phyloP scores from a whole-genome alignment of 2,113 vertebrate genomes.

The Myodes glareolus region DNA sequence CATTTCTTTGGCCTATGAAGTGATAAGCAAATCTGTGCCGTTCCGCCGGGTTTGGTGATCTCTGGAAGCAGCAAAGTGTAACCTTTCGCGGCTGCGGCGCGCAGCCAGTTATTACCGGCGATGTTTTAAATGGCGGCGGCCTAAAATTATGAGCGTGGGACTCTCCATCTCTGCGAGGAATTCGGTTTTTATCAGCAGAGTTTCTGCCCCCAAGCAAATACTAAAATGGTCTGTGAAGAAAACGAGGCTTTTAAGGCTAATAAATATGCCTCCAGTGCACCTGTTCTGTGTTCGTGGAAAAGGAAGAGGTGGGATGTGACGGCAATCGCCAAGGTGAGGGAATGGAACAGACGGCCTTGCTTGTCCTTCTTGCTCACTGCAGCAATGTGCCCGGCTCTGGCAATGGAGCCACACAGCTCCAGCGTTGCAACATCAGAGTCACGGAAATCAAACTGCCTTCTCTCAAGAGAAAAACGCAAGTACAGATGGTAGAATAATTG shows the following conservation, averaged over 20 bases:
- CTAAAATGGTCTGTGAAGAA: conserved; percentile 65
- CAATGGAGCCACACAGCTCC: conserved; percentile 47
- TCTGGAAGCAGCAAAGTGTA: conserved; percentile 13
- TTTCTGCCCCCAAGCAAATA: conserved; percentile 65
- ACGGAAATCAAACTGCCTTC: conserved; percentile 69
- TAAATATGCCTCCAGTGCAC: conserved; percentile 76
- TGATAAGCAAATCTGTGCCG: background rate
- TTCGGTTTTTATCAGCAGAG: conserved; percentile 33
- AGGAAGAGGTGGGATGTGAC: background rate
- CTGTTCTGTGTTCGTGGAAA: conserved; percentile 47
- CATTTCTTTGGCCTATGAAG: background rate
- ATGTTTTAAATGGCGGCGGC: conserved; percentile 59
- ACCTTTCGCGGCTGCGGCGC: conserved; percentile 44
- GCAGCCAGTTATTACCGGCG: conserved; percentile 67
- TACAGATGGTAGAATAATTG: conserved; percentile 76
- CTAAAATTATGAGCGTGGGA: conserved; percentile 68
- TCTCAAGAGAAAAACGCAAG: conserved; percentile 50
- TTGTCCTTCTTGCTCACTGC: conserved; percentile 55
- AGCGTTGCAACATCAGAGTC: conserved; percentile 51
- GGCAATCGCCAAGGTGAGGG: conserved; percentile 15
- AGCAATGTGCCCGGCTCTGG: conserved; percentile 22
- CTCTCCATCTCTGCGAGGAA: conserved; percentile 61
- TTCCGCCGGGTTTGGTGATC: background rate
- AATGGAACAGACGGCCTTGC: background rate
- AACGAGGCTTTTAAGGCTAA: conserved; percentile 80